Percentiles rank a stretch among this genome's conserved stretches.
These are phyloP conservation scores for Corythoichthys intestinalis DNA, from an alignment of 2,113 vertebrate species.

Conservation along the genomic window DNA sequence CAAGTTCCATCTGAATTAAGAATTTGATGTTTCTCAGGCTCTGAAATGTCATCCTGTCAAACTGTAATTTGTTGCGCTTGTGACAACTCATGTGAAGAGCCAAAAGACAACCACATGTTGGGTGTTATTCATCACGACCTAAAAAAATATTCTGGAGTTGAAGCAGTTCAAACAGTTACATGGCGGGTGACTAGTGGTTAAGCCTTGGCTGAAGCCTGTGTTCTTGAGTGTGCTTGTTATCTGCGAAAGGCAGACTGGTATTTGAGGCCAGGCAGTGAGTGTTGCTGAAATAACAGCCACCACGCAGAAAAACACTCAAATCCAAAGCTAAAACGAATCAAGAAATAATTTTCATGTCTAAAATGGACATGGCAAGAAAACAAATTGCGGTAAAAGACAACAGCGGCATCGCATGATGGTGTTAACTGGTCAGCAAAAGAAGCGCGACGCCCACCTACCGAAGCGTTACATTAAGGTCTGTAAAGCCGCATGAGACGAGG, in stretches of 20 bases:
- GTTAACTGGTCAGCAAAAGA: constrained; percentile 1
- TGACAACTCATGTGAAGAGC: neutral
- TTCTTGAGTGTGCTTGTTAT: constrained; percentile 2
- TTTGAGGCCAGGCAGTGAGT: neutral
- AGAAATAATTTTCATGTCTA: neutral
- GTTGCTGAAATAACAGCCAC: neutral
- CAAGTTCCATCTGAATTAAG: neutral
- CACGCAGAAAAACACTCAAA: neutral
- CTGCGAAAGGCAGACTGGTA: neutral
- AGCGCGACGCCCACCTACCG: neutral
- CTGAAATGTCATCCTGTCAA: neutral
- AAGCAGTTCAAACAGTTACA: neutral
- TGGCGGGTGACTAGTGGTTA: neutral
- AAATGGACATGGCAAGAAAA: neutral
- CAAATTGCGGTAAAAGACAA: neutral
- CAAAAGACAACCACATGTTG: neutral
- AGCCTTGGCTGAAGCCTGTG: neutral
- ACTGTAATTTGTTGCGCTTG: constrained; percentile 1
- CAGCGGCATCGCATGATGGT: neutral
- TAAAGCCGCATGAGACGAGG: constrained; percentile 2
- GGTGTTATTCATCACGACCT: neutral
- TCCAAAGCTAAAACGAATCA: neutral
- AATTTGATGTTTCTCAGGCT: neutral
- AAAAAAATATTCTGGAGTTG: neutral
- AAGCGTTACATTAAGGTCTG: constrained; percentile 1